Evolutionary conservation across 1,140 invertebrate genomes (phyloP), one percentile per base, ranked within the genome.

Genomic region (Adoxophyes honmai): DNA sequence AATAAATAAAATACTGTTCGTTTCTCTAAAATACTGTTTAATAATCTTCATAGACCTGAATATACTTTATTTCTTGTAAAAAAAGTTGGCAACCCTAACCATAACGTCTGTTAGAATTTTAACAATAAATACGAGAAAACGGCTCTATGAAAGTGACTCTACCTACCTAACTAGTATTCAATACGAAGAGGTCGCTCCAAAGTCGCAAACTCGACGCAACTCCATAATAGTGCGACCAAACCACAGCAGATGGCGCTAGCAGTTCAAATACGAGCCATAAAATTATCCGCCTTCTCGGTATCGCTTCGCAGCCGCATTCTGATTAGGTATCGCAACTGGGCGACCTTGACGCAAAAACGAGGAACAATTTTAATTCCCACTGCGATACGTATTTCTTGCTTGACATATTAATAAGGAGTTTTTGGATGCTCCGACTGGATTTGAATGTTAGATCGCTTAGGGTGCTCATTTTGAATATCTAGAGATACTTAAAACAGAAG

Each of bases 301-400:
- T 62, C 64, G 66, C 63, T 34, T 5, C 6, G 16, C 34, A 21
- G 42, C 39, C 64, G 65, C 55, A 75, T 70, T 73, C 67, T 78
- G 75, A 81, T 75, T 69, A 75, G 73, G 67, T 78, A 73, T 79
- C 78, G 65, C 67, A 76, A 84, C 83, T 80, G 68, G 73, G 76
- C 76, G 79, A 75, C 83, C 83, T 86, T 86, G 83, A 63, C 57
- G 76, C 73, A 83, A 83, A 82, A 83, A 86, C 70, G 71, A 75
- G 75, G 78, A 76, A 83, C 70, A 64, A 78, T 78, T 70, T 70
- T 73, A 76, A 75, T 75, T 70, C 72, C 64, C 63, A 70, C 60
- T 63, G 65, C 64, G 64, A 64, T 59, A 66, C 11, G 36, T 38
- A 11, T 75, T 75, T 76, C 68, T 76, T 71, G 68, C 70, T 65